Base-by-base conservation (phyloP, 2,797 vertebrate species). In the Enteromius thamalakanensis region DNA sequence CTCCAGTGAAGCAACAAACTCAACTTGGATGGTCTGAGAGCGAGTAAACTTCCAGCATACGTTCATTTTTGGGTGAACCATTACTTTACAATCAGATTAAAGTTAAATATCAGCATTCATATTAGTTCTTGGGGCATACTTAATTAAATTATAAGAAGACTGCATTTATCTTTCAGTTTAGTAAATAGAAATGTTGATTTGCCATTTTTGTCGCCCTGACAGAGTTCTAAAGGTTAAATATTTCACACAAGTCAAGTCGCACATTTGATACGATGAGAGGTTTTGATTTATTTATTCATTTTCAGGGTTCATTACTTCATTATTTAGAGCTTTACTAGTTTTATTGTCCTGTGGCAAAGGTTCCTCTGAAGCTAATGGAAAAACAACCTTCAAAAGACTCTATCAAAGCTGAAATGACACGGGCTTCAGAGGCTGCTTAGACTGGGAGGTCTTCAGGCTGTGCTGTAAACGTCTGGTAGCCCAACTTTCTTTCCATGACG, bases 401-500 rank as follows among this genome's bases (percentile, higher is more conserved):
- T 29, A 70, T 72, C 81, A 74, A 83, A 71, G 71, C 23, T 53
- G 55, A 80, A 83, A 82, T 55, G 68, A 84, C 60, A 67, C 21
- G 19, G 8, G 34, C 58, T 80, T 83, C 67, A 85, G 75, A 83
- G 72, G 49, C 53, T 32, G 40, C 45, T 40, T 34, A 74, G 65
- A 80, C 81, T 83, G 83, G 80, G 81, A 82, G 84, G 86, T 83
- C 85, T 86, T 78, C 55, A 49, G 67, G 64, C 53, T 49, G 67
- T 1, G n/a, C 64, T 64, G 83, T 87, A 87, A 87, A 87, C 11
- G 32, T 75, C 67, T 78, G 78, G 65, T 68, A 84, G 67, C 60
- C 82, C 32, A 72, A 75, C 76, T 84, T 86, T 80, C 65, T 86
- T 88, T 88, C 87, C 87, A 88, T 88, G 85, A 88, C 83, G 82